phyloP scores from a whole-genome alignment of 2,888 invertebrate genomes.

The Mamestra brassicae region DNA sequence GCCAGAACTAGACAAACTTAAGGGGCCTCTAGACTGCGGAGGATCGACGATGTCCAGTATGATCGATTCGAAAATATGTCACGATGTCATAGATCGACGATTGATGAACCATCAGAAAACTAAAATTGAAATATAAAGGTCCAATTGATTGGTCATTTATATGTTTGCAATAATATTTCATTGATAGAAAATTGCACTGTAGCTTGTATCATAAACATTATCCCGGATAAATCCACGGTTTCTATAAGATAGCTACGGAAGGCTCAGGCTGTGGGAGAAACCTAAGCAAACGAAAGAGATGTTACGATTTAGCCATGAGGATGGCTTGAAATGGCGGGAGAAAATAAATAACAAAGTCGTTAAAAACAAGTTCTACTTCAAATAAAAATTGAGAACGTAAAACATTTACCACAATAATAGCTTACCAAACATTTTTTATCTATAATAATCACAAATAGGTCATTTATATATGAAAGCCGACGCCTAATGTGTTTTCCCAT shows the following conservation, averaged over 20 bases:
- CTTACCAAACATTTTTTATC: slow-evolving; percentile 16
- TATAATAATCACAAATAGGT: slow-evolving; percentile 20
- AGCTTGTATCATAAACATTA: too few relatives aligned
- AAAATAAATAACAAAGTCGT: too few relatives aligned
- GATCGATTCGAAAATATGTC: not conserved
- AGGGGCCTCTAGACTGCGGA: not conserved
- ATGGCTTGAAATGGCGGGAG: too few relatives aligned
- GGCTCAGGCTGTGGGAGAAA: too few relatives aligned
- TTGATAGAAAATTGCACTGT: too few relatives aligned
- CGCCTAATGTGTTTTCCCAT: slow-evolving; percentile 40
- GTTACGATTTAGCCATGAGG: too few relatives aligned
- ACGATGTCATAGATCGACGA: not conserved
- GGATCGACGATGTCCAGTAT: not conserved
- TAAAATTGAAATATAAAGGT: not conserved
- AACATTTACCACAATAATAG: slow-evolving; percentile 17
- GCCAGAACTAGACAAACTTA: not conserved
- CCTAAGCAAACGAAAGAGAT: too few relatives aligned
- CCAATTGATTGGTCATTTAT: too few relatives aligned
- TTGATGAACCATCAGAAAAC: not conserved
- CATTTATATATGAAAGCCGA: slow-evolving; percentile 35
- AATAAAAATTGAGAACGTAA: slow-evolving; percentile 28
- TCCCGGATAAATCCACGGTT: too few relatives aligned
- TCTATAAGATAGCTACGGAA: too few relatives aligned
- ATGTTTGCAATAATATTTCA: too few relatives aligned
- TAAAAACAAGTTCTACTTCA: slow-evolving; percentile 12